Evolutionary conservation across 2,113 vertebrate species (phyloP), one percentile per base, ranked within the genome.

Genomic region (Brachyhypopomus occidentalis): DNA sequence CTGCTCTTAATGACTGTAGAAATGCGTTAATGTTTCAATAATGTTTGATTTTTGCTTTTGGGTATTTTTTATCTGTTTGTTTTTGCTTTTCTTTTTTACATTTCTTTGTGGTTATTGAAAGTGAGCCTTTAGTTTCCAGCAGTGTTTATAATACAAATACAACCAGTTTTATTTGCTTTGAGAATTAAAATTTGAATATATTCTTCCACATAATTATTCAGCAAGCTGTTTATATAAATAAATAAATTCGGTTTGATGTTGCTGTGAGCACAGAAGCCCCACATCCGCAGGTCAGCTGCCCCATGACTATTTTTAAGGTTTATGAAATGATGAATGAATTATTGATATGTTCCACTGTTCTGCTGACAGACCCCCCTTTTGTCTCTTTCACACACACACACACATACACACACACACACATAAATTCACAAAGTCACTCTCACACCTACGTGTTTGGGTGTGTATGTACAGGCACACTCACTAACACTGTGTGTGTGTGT

Each of bases 251-350:
- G 52, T 41, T 36, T 56, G 64, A 70, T 70, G 22, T 22, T 78
- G 66, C 12, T 66, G 34, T 70, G 38, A 70, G 41, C 41, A 69
- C 38, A 41, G 34, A 69, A 69, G 66, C 41, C 41, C 41, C 66
- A 69, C 9, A 11, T 19, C 38, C 66, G 64, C 77, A 12, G 52
- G 66, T 55, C 77, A 70, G 25, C 25, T 1, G 48, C 69, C 76
- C 76, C 64, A 25, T 34, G 63, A 78, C 48, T 3, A 25, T 58
- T 78, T 76, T 70, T 78, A 78, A 78, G 72, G 63, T 76, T 84
- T 84, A 84, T 76, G 55, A 71, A 70, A 27, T 56, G 69, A 45
- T 78, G 64, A 45, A 78, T 70, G 64, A 71, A 78, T 78, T 78
- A 78, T 78, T 78, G 66, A 78, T 78, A 78, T 56, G 45, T 78